Percentiles rank a stretch among this genome's conserved stretches.
Evolutionary conservation across 2,888 invertebrate genomes (phyloP).

Genomic region (Ormyrus labotus): DNA sequence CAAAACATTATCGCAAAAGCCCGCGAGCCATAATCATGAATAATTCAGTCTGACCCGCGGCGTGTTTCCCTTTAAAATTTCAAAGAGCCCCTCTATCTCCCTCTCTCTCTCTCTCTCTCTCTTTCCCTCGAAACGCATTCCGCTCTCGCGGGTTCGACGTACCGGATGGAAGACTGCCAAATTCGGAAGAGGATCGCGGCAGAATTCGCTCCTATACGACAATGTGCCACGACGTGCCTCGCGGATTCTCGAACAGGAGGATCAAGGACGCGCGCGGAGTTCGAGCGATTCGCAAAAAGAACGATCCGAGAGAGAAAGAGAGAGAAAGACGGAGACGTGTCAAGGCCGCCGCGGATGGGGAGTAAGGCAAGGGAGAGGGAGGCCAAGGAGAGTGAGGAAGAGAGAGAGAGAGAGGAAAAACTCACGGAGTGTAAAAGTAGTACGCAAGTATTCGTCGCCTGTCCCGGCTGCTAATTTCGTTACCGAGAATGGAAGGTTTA

Average conservation of each 20-base stretch:
- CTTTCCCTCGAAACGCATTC: too few relatives aligned
- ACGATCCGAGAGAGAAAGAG: background rate
- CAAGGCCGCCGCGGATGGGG: constrained; percentile 62
- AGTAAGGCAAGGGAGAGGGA: constrained; percentile 3
- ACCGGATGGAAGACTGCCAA: constrained; percentile 66
- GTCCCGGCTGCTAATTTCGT: too few relatives aligned
- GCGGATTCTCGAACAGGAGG: constrained; percentile 61
- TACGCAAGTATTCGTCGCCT: background rate
- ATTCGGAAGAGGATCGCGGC: constrained; percentile 55
- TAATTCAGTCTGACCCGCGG: constrained; percentile 14
- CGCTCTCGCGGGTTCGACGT: constrained; percentile 44
- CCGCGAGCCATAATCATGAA: constrained; percentile 3
- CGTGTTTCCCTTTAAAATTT: constrained; percentile 7
- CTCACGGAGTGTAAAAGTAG: constrained; percentile 42
- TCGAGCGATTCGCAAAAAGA: constrained; percentile 33
- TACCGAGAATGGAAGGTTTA: too few relatives aligned
- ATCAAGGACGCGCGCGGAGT: constrained; percentile 65
- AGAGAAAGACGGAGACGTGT: constrained; percentile 60
- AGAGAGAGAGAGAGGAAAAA: constrained; percentile 39
- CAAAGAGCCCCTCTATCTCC: background rate
- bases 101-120: background rate
- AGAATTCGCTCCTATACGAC: constrained; percentile 18
- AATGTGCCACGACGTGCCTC: constrained; percentile 22
- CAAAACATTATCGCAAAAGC: constrained; percentile 13
- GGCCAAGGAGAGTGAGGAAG: constrained; percentile 40